Evolutionary conservation across 1,140 invertebrate genomes (phyloP).

Genomic region (Matsumurasca onukii): DNA sequence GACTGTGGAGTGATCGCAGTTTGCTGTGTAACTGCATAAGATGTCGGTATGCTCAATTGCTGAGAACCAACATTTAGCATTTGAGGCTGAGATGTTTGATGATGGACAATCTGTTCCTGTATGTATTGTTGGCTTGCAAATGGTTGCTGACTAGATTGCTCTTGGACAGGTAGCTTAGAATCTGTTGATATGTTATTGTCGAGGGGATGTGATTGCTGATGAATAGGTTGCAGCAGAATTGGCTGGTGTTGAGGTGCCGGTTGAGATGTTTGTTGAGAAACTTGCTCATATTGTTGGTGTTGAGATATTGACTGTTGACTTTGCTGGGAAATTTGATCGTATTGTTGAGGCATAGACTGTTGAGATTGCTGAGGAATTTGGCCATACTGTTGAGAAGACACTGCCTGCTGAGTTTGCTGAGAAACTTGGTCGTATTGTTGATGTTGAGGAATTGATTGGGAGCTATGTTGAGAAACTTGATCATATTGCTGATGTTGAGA

Average conservation of each 20-base stretch:
- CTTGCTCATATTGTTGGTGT: constrained; percentile 6
- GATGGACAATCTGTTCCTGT: too few relatives aligned
- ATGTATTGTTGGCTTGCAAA: too few relatives aligned
- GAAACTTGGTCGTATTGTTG: constrained; percentile 30
- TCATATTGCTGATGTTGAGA: constrained; percentile 21
- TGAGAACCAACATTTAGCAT: too few relatives aligned
- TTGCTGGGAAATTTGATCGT: constrained; percentile 34
- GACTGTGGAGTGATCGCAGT: not conserved
- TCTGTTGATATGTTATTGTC: constrained; percentile 19
- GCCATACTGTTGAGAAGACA: too few relatives aligned
- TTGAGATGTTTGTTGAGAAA: constrained; percentile 29
- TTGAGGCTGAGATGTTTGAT: too few relatives aligned
- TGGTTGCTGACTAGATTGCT: constrained; percentile 11
- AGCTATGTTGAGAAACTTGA: constrained; percentile 23
- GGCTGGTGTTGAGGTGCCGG: constrained; percentile 28
- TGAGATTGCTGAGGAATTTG: too few relatives aligned
- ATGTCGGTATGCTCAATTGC: not conserved
- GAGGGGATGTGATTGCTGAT: constrained; percentile 38
- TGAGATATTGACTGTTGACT: constrained; percentile 26
- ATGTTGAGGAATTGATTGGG: constrained; percentile 27
- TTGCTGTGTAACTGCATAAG: constrained; percentile 6
- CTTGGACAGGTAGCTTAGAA: too few relatives aligned
- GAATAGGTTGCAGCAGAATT: constrained; percentile 31
- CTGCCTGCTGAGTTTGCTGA: constrained; percentile 18
- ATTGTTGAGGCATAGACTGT: constrained; percentile 10